These are phyloP conservation scores for Blomia tropicalis DNA, from an alignment of 2,888 invertebrate genomes.

Conservation along the genomic window DNA sequence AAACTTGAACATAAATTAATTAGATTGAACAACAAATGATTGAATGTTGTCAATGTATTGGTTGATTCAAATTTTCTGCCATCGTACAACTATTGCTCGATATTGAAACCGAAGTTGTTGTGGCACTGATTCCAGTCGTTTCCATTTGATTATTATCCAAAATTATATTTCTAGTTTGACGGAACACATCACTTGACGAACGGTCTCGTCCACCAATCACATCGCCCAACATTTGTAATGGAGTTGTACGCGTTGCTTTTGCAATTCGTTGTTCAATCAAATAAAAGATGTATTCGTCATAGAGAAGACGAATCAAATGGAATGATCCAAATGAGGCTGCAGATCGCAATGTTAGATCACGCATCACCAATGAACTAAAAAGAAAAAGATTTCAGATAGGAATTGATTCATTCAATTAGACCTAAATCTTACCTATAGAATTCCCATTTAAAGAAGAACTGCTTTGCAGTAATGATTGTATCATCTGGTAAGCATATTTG, in stretches of 20 bases:
- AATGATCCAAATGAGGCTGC: slow-evolving; percentile 98
- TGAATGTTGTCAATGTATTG: too few species aligned
- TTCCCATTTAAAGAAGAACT: slow-evolving; percentile 94
- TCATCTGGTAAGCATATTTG: slow-evolving; percentile 46
- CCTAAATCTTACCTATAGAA: slow-evolving; percentile 59
- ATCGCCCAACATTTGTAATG: slow-evolving; percentile 73
- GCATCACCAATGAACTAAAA: slow-evolving; percentile 80
- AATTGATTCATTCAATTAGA: background rate
- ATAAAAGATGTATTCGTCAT: slow-evolving; percentile 98
- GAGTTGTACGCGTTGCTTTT: slow-evolving; percentile 68
- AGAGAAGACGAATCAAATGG: slow-evolving; percentile 87
- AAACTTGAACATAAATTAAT: too few species aligned
- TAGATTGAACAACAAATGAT: too few species aligned
- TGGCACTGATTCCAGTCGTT: too few species aligned
- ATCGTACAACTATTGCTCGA: too few species aligned
- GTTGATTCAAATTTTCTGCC: too few species aligned
- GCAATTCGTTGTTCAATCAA: slow-evolving; percentile 93
- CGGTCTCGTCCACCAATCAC: too few species aligned
- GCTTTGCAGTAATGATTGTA: slow-evolving; percentile 46
- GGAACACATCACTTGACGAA: too few species aligned
- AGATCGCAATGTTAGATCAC: slow-evolving; percentile 83
- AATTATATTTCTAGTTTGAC: too few species aligned
- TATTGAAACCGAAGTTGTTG: too few species aligned
- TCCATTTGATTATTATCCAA: too few species aligned
- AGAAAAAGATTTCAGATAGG: slow-evolving; percentile 3